Evolutionary conservation across 1,140 invertebrate genomes (phyloP).

Genomic region (Pseudomyrmex concolor): DNA sequence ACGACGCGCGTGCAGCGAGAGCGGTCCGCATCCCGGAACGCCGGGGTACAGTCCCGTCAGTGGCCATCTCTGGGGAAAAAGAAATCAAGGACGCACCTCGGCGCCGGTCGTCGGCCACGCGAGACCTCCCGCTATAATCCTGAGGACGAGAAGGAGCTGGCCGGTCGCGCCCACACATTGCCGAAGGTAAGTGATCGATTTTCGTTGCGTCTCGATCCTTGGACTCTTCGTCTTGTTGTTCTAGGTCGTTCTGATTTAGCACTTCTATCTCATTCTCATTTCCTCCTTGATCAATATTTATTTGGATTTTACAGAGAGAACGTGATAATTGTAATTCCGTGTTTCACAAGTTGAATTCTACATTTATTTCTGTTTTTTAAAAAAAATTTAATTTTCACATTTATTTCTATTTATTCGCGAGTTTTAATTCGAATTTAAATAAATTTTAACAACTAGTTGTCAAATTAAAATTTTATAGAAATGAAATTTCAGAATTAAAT

Average conservation of each 20-base stretch:
- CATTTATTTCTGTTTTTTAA: no score
- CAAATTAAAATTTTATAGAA: slow-evolving; percentile 2
- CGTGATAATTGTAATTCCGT: no score
- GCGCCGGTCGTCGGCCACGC: slow-evolving; percentile 88
- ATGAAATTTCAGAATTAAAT: background rate
- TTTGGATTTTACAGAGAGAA: no score
- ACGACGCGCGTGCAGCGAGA: slow-evolving; percentile 88
- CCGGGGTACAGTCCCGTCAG: slow-evolving; percentile 71
- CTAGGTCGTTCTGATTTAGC: background rate
- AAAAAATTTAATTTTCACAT: slow-evolving; percentile 23
- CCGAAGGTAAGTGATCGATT: slow-evolving; percentile 84
- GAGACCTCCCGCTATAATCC: slow-evolving; percentile 86
- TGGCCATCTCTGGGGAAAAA: slow-evolving; percentile 86
- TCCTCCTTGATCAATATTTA: background rate
- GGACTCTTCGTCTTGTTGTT: background rate
- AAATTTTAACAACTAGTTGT: no score
- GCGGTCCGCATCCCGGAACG: slow-evolving; percentile 87
- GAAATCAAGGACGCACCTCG: slow-evolving; percentile 87
- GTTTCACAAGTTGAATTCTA: no score
- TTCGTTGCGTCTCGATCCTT: slow-evolving; percentile 7
- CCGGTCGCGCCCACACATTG: slow-evolving; percentile 88
- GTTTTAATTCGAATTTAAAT: slow-evolving; percentile 15
- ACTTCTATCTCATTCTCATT: background rate
- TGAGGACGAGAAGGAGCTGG: slow-evolving; percentile 88
- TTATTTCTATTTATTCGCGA: background rate